Conservation (phyloP, 2,888 invertebrate species). For the Amphipyra berbera region DNA sequence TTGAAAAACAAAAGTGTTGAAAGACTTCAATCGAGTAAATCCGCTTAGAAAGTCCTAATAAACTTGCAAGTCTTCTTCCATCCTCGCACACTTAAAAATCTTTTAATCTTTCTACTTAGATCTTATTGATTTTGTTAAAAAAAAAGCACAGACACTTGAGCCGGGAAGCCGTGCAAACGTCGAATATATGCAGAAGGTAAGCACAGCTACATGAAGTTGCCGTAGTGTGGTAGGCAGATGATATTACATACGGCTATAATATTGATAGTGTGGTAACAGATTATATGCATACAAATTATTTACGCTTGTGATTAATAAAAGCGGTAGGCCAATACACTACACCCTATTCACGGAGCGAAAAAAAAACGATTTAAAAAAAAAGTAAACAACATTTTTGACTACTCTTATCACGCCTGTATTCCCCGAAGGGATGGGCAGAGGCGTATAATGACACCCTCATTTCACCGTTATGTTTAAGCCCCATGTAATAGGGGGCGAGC, state of each 20-base stretch:
- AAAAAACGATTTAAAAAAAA: too few relatives aligned
- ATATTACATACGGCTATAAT: conserved; percentile 47
- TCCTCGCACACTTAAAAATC: conserved; percentile 6
- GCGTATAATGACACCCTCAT: too few relatives aligned
- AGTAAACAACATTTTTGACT: too few relatives aligned
- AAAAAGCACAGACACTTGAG: conserved; percentile 31
- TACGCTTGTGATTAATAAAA: conserved; percentile 5
- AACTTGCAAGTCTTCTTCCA: conserved; percentile 1
- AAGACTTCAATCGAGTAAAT: conserved; percentile 7
- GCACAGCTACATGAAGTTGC: neutral
- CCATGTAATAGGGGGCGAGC: too few relatives aligned
- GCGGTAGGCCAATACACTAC: neutral
- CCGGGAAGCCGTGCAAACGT: conserved; percentile 40
- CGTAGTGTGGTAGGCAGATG: conserved; percentile 23
- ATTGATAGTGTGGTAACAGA: neutral
- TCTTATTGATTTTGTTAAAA: conserved; percentile 25
- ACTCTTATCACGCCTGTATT: too few relatives aligned
- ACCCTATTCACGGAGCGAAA: too few relatives aligned
- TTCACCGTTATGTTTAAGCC: too few relatives aligned
- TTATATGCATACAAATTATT: conserved; percentile 7
- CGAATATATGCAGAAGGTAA: neutral
- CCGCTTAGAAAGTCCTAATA: conserved; percentile 18
- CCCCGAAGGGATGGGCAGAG: too few relatives aligned
- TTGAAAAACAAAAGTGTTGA: too few relatives aligned
- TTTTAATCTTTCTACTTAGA: conserved; percentile 7